Evolutionary conservation across 2,113 vertebrate species (phyloP), one percentile per base, ranked within the genome.

Genomic region (Pseudorhombus dupliciocellatus): DNA sequence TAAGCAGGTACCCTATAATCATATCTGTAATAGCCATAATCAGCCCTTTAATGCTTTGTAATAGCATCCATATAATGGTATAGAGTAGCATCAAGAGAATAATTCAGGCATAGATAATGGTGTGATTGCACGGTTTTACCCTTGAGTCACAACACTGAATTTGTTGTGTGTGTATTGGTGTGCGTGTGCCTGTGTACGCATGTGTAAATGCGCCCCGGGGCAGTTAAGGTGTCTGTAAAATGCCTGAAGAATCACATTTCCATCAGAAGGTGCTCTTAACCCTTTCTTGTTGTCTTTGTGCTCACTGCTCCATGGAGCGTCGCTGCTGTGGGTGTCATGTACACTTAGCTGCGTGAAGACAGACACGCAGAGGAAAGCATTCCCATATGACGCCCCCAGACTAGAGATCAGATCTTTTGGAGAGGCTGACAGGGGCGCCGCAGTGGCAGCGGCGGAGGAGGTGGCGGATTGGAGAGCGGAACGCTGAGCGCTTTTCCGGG

Each of bases 131-230:
- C 81, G 84, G 73, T 89, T 91, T 92, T 92, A 92, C 87, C 90
- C 91, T 92, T 92, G 89, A 91, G 88, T 87, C 89, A 92, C 88
- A 92, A 89, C 89, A 87, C 66, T 85, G 77, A 70, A 83, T 88
- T 88, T 88, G 85, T 87, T 91, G 84, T 90, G 79, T 79, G 68
- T 72, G 73, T 71, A 75, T 71, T 73, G 18, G 71, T 28, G 66
- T 70, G 72, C 10, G 18, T 58, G 69, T 66, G 77, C 48, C 31
- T 72, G 77, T 82, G 81, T 83, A 71, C 77, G 84, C 70, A 76
- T 87, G 80, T 81, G 71, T 82, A 86, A 88, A 91, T 73, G 84
- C 58, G 71, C 84, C 66, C 78, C 14, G 64, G 77, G 69, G 86
- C 80, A 81, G 87, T 89, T 86, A 87, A 82, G 73, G 80, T 84